A percentile compares a stretch with the other conserved stretches of the same genome.
Evolutionary conservation across 2,888 invertebrate species (phyloP).

Genomic region (Keiferia lycopersicella): DNA sequence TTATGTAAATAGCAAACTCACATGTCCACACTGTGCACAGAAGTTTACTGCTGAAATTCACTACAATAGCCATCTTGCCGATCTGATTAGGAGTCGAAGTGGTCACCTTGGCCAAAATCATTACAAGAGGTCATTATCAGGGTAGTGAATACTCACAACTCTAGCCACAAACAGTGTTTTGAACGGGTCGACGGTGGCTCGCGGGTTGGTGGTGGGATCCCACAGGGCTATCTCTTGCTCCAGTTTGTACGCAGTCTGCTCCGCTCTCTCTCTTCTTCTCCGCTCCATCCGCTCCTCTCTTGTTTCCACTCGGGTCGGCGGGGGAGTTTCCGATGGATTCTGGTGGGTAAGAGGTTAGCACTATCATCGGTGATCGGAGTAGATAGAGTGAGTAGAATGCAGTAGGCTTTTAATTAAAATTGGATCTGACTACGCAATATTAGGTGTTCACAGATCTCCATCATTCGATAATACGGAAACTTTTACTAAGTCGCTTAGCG

Average conservation of each 20-base stretch:
- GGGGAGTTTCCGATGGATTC: slow-evolving; percentile 98
- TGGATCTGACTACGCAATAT: too few species aligned
- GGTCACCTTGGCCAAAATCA: too few species aligned
- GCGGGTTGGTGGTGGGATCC: slow-evolving; percentile 91
- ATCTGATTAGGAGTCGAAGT: too few species aligned
- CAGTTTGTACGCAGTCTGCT: slow-evolving; percentile 98
- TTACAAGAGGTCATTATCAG: too few species aligned
- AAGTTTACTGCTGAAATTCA: too few species aligned
- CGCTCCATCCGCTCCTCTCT: slow-evolving; percentile 95
- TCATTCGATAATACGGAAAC: too few species aligned
- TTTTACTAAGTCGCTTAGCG: too few species aligned
- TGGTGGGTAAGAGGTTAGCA: slow-evolving; percentile 50
- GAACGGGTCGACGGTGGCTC: slow-evolving; percentile 95
- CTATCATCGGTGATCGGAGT: background rate
- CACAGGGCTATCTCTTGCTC: slow-evolving; percentile 99
- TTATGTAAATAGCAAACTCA: too few species aligned
- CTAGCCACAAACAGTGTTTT: slow-evolving; percentile 98
- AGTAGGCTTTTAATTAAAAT: too few species aligned
- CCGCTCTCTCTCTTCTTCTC: slow-evolving; percentile 94
- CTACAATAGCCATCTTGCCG: too few species aligned
- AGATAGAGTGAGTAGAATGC: background rate
- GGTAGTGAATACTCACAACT: slow-evolving; percentile 88
- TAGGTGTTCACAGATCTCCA: too few species aligned
- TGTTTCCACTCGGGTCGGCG: slow-evolving; percentile 96
- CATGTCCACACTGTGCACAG: too few species aligned